Evolutionary conservation across 2,113 vertebrate species (phyloP), one percentile per base, ranked within the genome.

Genomic region (Philantomba maxwellii): DNA sequence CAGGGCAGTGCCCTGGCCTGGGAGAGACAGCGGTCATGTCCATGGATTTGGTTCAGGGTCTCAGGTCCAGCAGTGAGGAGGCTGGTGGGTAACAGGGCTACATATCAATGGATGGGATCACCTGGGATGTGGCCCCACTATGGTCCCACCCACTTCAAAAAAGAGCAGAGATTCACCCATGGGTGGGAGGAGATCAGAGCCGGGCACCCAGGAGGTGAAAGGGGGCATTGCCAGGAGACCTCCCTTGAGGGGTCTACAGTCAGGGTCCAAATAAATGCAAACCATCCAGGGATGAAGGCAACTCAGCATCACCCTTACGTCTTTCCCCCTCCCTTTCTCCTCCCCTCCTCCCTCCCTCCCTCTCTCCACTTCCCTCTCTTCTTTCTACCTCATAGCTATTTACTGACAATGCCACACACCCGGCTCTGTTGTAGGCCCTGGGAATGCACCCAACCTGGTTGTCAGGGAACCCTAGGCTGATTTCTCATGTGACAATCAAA

Each of bases 131-230:
- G 92, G 0, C 82, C 81, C 82, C 33, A 17, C 7, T 97, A 92
- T 94, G 95, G 94, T 26, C 33, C 30, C 94, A 60, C 81, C 39
- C 1, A 51, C 25, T 64, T 62, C 16, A 11, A n/a, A 82, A n/a
- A 10, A 83, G 66, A 86, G 51, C 23, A 93, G 95, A 97, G 88
- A 91, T 28, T 85, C 58, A 91, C 78, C 95, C 66, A 51, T 51
- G 91, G 82, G 45, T 53, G 70, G 70, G 33, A 26, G 90, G 89
- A 83, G 39, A 87, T 94, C 81, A 15, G 87, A 53, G 28, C 78
- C 39, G 3, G 16, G 16, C 57, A 17, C 82, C 26, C 33, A 57
- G 88, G 95, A 98, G 87, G 87, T 21, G 53, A 89, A 86, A 62
- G 28, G 58, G 58, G 57, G 7, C 1, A 0, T 86, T 95, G 94